phyloP scores from a whole-genome alignment of 2,888 invertebrate genomes.

The Aphidius colemani region DNA sequence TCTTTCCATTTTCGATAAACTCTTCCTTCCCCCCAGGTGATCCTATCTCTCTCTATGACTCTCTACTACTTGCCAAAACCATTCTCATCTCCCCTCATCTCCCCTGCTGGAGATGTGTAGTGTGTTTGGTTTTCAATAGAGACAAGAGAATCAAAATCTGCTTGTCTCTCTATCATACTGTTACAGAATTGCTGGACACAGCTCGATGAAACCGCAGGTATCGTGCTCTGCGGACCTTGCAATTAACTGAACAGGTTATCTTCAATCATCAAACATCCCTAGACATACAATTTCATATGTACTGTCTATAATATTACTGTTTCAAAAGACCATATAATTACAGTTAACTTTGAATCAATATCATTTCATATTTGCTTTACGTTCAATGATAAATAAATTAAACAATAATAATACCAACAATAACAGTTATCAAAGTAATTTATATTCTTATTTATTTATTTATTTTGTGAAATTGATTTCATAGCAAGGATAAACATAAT shows the following conservation, averaged over 20 bases:
- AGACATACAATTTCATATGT: slow-evolving; percentile 27
- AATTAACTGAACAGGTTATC: slow-evolving; percentile 58
- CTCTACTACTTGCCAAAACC: slow-evolving; percentile 11
- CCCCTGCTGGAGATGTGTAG: too few relatives aligned
- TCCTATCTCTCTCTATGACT: background rate
- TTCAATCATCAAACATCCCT: slow-evolving; percentile 53
- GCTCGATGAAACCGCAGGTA: slow-evolving; percentile 50
- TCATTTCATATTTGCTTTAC: background rate
- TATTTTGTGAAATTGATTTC: too few relatives aligned
- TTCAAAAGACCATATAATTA: too few relatives aligned
- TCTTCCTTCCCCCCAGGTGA: too few relatives aligned
- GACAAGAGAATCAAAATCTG: background rate
- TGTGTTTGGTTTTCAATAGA: too few relatives aligned
- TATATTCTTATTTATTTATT: too few relatives aligned
- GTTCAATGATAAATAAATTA: too few relatives aligned
- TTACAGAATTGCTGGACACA: slow-evolving; percentile 43
- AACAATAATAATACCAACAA: too few relatives aligned
- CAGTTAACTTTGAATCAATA: too few relatives aligned
- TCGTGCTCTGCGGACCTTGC: slow-evolving; percentile 54
- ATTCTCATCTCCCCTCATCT: too few relatives aligned
- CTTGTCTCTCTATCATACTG: background rate
- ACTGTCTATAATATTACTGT: background rate
- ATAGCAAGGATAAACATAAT: too few relatives aligned
- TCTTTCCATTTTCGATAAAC: background rate
- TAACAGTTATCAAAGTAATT: too few relatives aligned